A percentile compares a stretch with the other conserved stretches of the same genome.
phyloP scores from a whole-genome alignment of 2,888 invertebrate species.

The Linnaemya vulpina region DNA sequence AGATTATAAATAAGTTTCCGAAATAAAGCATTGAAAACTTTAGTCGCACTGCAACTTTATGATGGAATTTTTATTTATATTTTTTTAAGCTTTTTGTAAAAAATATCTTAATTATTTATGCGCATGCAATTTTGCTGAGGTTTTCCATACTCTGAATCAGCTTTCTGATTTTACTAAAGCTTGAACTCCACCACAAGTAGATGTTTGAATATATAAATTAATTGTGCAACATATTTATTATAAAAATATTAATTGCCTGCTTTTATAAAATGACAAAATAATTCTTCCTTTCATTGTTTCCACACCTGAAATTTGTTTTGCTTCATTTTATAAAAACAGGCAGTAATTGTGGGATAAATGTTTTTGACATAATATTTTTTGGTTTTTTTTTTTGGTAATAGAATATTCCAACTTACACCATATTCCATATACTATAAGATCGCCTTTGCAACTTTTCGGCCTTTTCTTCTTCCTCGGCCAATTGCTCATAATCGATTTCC shows the following conservation, averaged over 20 bases:
- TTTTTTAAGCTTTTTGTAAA: no score
- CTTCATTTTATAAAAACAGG: no score
- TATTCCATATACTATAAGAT: conserved; percentile 82
- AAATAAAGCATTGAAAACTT: neutral
- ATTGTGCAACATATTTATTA: neutral
- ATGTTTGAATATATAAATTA: no score
- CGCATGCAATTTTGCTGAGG: no score
- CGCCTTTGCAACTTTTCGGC: conserved; percentile 75
- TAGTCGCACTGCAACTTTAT: neutral
- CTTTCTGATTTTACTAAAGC: no score
- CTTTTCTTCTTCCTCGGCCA: conserved; percentile 79
- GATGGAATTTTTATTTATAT: neutral
- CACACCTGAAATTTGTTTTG: no score
- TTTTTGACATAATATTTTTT: neutral
- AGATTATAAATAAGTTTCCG: neutral
- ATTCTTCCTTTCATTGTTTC: no score
- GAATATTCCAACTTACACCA: conserved; percentile 75
- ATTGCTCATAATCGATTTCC: conserved; percentile 82
- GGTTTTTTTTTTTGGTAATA: conserved; percentile 10
- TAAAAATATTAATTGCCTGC: neutral
- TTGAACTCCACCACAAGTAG: no score
- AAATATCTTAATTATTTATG: no score
- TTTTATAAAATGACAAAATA: no score
- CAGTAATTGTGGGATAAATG: conserved; percentile 4
- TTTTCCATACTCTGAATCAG: no score